Percentiles rank a stretch among this genome's conserved stretches.
Conservation (phyloP, 2,888 invertebrate genomes). For the Leptinotarsa rubiginosa region DNA sequence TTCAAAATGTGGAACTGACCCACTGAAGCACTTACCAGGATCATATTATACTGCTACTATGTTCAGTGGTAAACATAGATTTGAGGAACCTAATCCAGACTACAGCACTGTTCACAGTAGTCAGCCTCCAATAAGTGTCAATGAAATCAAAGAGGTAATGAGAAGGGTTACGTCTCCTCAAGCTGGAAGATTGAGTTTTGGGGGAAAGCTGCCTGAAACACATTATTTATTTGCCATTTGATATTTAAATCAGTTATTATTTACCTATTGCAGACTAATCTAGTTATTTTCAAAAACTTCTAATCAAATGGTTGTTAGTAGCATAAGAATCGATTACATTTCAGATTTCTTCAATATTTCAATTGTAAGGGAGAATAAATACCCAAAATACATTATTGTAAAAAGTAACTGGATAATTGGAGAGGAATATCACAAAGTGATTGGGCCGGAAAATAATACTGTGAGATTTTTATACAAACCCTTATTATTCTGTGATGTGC, state of each 20-base stretch:
- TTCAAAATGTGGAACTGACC: conserved; percentile 76
- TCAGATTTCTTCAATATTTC: not conserved
- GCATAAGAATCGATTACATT: no score
- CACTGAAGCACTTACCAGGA: conserved; percentile 76
- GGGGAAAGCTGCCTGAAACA: conserved; percentile 65
- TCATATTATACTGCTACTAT: conserved; percentile 74
- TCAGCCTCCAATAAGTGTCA: conserved; percentile 79
- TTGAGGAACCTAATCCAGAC: conserved; percentile 63
- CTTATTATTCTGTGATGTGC: no score
- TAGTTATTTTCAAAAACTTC: no score
- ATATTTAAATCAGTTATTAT: conserved; percentile 11
- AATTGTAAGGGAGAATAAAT: not conserved
- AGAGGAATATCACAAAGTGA: no score
- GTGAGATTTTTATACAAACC: no score
- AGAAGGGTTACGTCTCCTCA: conserved; percentile 77
- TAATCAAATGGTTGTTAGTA: no score
- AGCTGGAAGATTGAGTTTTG: conserved; percentile 68
- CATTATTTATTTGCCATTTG: conserved; percentile 62
- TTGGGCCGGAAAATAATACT: no score
- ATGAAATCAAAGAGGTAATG: conserved; percentile 86
- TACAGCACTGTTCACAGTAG: conserved; percentile 73
- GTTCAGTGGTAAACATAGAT: conserved; percentile 70
- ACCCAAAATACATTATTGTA: no score
- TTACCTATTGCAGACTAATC: no score
- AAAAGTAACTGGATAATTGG: no score